Evolutionary conservation across 2,888 invertebrate species (phyloP).

Genomic region (Ctenicera cuprea): DNA sequence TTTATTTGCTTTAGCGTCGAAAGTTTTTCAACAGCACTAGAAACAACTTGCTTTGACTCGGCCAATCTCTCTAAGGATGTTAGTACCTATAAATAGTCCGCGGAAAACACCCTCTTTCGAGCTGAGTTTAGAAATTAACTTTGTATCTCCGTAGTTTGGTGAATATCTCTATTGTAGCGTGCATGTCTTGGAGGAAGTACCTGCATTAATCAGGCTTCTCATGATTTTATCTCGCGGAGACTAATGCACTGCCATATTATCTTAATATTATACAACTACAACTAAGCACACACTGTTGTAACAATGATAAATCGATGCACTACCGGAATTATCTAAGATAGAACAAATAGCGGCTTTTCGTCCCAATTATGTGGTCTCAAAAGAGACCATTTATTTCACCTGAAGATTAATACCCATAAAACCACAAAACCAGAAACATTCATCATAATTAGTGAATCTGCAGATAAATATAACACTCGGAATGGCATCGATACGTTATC

Average conservation of each 20-base stretch:
- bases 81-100: background rate
- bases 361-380: constrained; percentile 4
- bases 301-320: constrained; percentile 22
- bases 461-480: background rate
- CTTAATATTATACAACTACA: constrained; percentile 10
- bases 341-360: background rate
- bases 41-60: constrained; percentile 22
- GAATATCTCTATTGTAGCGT: constrained; percentile 18
- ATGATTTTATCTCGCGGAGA: constrained; percentile 13
- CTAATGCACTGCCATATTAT: constrained; percentile 13
- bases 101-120: background rate
- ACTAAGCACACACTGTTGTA: constrained; percentile 9
- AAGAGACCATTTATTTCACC: background rate
- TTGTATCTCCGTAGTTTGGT: constrained; percentile 1
- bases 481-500: too few species aligned
- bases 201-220: constrained; percentile 22
- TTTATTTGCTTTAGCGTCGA: constrained; percentile 25
- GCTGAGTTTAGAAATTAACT: constrained; percentile 17
- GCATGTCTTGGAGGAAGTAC: constrained; percentile 15
- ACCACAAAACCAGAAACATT: constrained; percentile 1
- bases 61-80: background rate
- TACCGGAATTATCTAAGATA: constrained; percentile 10
- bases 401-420: background rate
- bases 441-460: background rate
- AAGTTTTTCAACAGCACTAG: constrained; percentile 7